Base-by-base conservation (phyloP, 1,140 invertebrate genomes). In the Drosophila repletoides region DNA sequence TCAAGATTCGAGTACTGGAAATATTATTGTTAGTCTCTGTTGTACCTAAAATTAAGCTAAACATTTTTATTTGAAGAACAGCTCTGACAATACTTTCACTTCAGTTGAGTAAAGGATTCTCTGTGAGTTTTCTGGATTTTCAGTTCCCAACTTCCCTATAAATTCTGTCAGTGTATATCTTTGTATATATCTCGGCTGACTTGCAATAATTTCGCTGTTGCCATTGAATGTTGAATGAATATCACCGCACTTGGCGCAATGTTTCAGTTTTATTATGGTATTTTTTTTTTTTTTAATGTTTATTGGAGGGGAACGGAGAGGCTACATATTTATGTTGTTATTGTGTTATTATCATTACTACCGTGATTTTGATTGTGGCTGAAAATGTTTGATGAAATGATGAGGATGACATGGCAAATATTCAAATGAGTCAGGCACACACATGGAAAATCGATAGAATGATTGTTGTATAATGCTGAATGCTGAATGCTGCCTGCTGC, bases 401-500 rank as follows among this genome's bases (percentile, higher is more conserved):
- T 71, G 71, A 46, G 56, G 59, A 86, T 86, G 80, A 86, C 75
- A 17, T n/a, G n/a, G 75, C 75, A 69, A 17, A 60, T 86, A 86
- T 86, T 86, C 75, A 86, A 86, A 86, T 86, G 59, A 80, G 48
- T 59, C 67, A 40, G 45, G 34, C 71, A 40, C 46, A 71, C 53
- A 74, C 66, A 79, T 72, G 80, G 63, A 86, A 86, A 84, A 84
- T 84, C 79, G 75, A 84, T 84, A 84, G 71, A 84, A 84, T 84
- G 80, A 84, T 84, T 86, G 71, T 84, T 84, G 75, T 84, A 79
- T 86, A 86, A 84, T 86, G 65, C 74, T 68, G 38, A n/a, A n/a
- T n/a, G n/a, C n/a, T n/a, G n/a, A n/a, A n/a, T n/a, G n/a, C n/a
- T n/a, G n/a, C n/a, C n/a, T n/a, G n/a, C n/a, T n/a, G n/a, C n/a